Percentiles rank a stretch among this genome's conserved stretches.
These are phyloP conservation scores for Urocynchramus pylzowi DNA, from an alignment of 2,113 vertebrate species.

Conservation along the genomic window DNA sequence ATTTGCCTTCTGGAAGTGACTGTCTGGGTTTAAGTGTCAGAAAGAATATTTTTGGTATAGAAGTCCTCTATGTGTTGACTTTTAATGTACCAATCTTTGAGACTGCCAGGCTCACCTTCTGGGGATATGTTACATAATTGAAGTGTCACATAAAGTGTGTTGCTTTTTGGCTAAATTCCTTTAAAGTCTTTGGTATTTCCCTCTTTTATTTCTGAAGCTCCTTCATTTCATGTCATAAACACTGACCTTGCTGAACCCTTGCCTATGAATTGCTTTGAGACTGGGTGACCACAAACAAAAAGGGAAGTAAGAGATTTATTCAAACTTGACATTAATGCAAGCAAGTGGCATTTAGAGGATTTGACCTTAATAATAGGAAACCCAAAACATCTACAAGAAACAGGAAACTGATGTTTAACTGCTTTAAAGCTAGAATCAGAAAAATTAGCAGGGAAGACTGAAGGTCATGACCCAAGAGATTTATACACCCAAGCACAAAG, in stretches of 20 bases:
- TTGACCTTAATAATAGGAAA: background rate
- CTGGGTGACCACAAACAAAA: background rate
- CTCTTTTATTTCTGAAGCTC: conserved; percentile 10
- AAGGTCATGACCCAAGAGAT: background rate
- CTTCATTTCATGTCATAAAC: background rate
- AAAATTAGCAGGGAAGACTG: fast-evolving
- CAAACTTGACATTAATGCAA: background rate
- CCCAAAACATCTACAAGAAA: background rate
- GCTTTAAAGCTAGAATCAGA: background rate
- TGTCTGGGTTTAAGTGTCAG: background rate
- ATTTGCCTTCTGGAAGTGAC: background rate
- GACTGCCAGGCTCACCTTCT: background rate
- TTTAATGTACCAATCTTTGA: background rate
- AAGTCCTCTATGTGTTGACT: background rate
- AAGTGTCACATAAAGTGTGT: background rate
- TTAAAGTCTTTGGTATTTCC: background rate
- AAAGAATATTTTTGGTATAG: background rate
- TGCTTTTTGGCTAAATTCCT: background rate
- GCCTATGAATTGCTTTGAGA: background rate
- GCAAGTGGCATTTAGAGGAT: background rate
- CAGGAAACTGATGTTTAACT: background rate
- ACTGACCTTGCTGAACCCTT: background rate
- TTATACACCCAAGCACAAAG: background rate
- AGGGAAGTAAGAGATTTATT: background rate
- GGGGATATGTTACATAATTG: background rate